Evolutionary conservation across 2,113 vertebrate genomes (phyloP), one percentile per base, ranked within the genome.

Genomic region (Anarhynchus alexandrinus): DNA sequence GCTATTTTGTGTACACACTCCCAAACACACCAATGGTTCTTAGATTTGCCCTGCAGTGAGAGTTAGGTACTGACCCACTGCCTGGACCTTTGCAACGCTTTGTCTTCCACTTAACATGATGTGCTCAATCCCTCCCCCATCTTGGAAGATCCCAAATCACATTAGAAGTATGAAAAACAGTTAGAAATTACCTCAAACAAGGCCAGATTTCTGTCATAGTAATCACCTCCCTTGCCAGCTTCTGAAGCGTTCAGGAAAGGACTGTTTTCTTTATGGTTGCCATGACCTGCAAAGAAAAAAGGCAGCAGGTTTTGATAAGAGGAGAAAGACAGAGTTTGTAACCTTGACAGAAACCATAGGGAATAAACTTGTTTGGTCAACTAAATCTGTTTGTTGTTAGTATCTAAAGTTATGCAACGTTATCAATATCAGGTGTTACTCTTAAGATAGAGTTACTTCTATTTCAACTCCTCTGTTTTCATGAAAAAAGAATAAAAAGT

Each of bases 151-250:
- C 40, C 62, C 38, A 72, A 70, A 69, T 71, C 42, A 74, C 42
- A 71, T 12, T 6, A 54, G 3, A 55, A 88, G 12, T 27, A 80
- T 15, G 70, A 89, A 76, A 85, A 73, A 0, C 34, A 78, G 38
- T 55, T 34, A 62, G 11, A 91, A 90, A 77, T 95, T 93, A 99
- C 99, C 99, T 99, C 99, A 98, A 99, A 99, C 85, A 99, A 97
- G 73, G 99, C 99, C 98, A 99, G 89, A 96, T 99, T 99, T 93
- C 97, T 98, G 98, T 99, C 99, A 93, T 99, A 99, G 98, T 98
- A 99, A 96, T 99, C 99, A 86, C 95, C 99, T 93, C 98, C 99
- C 96, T 98, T 99, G 92, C 96, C 87, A 34, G 98, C 92, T 57
- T 99, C 99, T 45, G 97, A 82, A 71, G 94, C 98, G 92, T 94